Evolutionary conservation across 1,140 invertebrate species (phyloP), one percentile per base, ranked within the genome.

Genomic region (Sogatella furcifera): DNA sequence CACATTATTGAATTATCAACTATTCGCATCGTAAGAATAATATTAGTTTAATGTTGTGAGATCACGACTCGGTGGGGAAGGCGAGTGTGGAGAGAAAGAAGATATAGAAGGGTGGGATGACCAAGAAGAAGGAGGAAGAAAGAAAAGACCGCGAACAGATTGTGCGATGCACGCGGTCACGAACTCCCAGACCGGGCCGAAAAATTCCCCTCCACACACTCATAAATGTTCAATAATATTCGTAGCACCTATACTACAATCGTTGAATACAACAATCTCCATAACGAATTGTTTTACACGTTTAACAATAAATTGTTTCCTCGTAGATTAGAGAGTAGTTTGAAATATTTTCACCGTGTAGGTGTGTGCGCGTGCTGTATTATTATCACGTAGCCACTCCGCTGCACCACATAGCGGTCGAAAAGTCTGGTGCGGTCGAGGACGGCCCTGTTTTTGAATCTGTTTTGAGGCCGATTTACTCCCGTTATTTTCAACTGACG

Each of bases 1-100:
- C 44, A 44, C 44, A 44, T 58, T 58, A 58, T 58, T 58, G 46
- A 58, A 58, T 58, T 58, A 58, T 58, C 57, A 44, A 58, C 57
- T 49, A 58, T 58, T 58, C 57, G 57, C 41, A 58, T 58, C 57
- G 44, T 58, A 58, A 58, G 57, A 58, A 58, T 58, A 58, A 58
- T 58, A 58, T 58, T 58, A 58, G 57, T 58, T 58, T 58, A 58
- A 49, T 49, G 46, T 14, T 49, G 57, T 41, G 55, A 42, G 43
- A 58, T 58, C 57, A 58, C 57, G 57, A 58, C 42, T 57, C 34
- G 34, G 53, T 21, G n/a, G n/a, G n/a, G n/a, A n/a, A n/a, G n/a
- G n/a, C n/a, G n/a, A n/a, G 19, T 3, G 13, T 6, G 34, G 31
- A 57, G 55, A 11, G 38, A 42, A 42, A 38, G n/a, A n/a, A n/a